Evolutionary conservation across 2,797 vertebrate species (phyloP).

Genomic region (Hafferia zeledoni): DNA sequence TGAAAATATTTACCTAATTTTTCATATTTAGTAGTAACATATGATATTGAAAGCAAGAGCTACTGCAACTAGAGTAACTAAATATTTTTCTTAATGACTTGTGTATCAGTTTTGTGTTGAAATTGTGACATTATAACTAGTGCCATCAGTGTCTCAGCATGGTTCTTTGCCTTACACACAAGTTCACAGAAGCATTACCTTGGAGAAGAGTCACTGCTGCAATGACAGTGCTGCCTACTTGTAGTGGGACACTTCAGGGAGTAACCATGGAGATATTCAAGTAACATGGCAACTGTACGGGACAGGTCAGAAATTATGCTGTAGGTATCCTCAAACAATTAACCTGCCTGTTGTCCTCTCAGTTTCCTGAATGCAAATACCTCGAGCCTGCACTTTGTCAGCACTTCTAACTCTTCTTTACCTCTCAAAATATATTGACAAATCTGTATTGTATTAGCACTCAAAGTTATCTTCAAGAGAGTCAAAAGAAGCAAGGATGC

Average conservation of each 20-base stretch:
- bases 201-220: not conserved
- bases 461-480: not conserved
- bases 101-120: not conserved
- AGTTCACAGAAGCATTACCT: not conserved
- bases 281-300: not conserved
- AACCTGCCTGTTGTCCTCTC: not conserved
- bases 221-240: not conserved
- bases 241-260: not conserved
- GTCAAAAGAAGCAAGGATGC: not conserved
- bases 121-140: not conserved
- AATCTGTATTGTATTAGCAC: not conserved
- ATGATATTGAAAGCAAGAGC: not conserved
- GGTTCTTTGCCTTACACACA: not conserved
- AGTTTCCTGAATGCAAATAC: not conserved
- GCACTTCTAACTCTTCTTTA: not conserved
- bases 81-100: not conserved
- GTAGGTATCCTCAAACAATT: not conserved
- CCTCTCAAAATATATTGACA: not conserved
- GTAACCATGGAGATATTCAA: not conserved
- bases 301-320: not conserved
- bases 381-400: too few relatives aligned
- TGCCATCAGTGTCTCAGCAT: not conserved
- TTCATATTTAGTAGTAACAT: not conserved
- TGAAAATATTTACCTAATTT: not conserved
- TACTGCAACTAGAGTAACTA: not conserved